phyloP scores from a whole-genome alignment of 2,113 vertebrate species.

The Sorex fumeus region DNA sequence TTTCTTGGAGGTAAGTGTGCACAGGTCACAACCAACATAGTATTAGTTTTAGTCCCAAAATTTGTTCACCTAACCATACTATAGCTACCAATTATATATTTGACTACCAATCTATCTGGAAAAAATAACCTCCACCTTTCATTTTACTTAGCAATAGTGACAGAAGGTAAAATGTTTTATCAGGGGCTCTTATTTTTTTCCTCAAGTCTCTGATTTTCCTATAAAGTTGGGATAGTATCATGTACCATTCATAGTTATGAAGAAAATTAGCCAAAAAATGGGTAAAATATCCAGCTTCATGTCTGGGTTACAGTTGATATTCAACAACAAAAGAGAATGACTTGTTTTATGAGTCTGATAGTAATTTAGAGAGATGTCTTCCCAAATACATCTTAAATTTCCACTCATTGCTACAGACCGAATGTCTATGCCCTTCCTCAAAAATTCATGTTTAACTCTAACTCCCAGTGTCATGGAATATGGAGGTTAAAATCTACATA shows the following conservation, averaged over 20 bases:
- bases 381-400: not conserved
- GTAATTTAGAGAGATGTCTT: not conserved
- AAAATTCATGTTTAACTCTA: not conserved
- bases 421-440: rapidly evolving
- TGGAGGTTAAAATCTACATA: not conserved
- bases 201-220: not conserved
- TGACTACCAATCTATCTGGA: not conserved
- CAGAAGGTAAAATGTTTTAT: not conserved
- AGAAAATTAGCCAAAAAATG: not conserved
- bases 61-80: not conserved
- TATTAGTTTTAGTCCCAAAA: not conserved
- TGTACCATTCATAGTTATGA: not conserved
- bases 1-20: not conserved
- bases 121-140: not conserved
- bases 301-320: not conserved
- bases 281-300: not conserved
- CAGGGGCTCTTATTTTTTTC: not conserved
- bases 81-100: not conserved
- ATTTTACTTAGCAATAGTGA: conserved; percentile 26
- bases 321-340: not conserved
- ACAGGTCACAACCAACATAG: not conserved
- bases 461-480: not conserved
- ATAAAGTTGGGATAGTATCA: not conserved
- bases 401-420: not conserved
- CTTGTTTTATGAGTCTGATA: not conserved